phyloP scores from a whole-genome alignment of 1,140 invertebrate genomes.

The Sarcophaga bullata region DNA sequence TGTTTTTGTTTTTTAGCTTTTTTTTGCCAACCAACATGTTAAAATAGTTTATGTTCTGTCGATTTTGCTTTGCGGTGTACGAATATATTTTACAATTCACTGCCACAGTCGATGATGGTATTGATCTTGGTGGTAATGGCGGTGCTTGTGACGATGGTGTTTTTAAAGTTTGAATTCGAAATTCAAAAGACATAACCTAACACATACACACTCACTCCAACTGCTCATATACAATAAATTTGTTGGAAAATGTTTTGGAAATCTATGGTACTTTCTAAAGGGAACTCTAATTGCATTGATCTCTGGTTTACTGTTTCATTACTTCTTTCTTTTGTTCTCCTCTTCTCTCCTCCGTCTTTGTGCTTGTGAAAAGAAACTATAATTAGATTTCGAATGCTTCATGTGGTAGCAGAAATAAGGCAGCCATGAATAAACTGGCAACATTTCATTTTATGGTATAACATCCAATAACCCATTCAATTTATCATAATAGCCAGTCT shows the following conservation, averaged over 20 bases:
- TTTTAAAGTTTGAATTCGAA: not conserved
- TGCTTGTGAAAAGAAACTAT: not conserved
- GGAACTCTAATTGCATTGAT: slow-evolving; percentile 16
- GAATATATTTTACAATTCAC: not conserved
- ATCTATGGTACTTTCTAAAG: not conserved
- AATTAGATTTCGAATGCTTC: not conserved
- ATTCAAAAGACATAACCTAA: not conserved
- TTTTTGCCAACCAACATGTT: slow-evolving; percentile 1
- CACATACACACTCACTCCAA: not conserved
- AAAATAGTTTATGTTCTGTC: slow-evolving; percentile 35
- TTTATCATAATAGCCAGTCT: not conserved
- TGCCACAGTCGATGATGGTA: no score
- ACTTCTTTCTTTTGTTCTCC: not conserved
- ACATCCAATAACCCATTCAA: not conserved
- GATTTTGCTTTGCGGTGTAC: slow-evolving; percentile 1
- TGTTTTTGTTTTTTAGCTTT: not conserved
- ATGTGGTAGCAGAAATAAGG: not conserved
- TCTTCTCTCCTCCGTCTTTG: not conserved
- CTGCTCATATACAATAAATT: slow-evolving; percentile 6
- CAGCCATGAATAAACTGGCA: not conserved
- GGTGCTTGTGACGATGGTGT: not conserved
- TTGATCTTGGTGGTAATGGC: not conserved
- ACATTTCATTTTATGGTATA: no score
- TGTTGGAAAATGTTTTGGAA: slow-evolving; percentile 18
- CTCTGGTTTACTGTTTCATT: not conserved